These are phyloP conservation scores for Jordanella pulchra DNA, from an alignment of 2,797 vertebrate genomes.

Conservation along the genomic window DNA sequence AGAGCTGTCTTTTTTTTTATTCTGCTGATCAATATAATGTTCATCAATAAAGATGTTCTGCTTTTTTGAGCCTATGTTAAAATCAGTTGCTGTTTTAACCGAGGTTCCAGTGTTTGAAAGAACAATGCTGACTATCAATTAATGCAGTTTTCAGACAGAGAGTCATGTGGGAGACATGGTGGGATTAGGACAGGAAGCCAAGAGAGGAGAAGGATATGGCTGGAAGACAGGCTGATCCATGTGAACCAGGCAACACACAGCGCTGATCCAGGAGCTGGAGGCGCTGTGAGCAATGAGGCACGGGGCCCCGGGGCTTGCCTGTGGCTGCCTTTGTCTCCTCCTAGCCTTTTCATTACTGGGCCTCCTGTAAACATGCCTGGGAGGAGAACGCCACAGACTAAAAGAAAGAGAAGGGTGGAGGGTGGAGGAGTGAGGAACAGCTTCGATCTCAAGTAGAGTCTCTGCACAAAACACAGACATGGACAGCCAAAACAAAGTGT, in stretches of 20 bases:
- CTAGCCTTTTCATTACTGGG: conserved; percentile 78
- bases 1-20: conserved; percentile 28
- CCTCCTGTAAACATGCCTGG: conserved; percentile 71
- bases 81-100: conserved; percentile 28
- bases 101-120: conserved; percentile 28
- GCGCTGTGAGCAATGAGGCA: conserved; percentile 67
- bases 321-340: conserved; percentile 70
- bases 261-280: conserved; percentile 74
- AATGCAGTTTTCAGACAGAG: conserved; percentile 57
- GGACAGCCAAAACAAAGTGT: conserved; percentile 53
- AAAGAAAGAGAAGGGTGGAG: conserved; percentile 13
- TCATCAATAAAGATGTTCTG: conserved; percentile 17
- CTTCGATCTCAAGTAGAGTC: conserved; percentile 68
- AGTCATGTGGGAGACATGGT: conserved; percentile 48
- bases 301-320: conserved; percentile 74
- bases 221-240: conserved; percentile 73
- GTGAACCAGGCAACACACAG: conserved; percentile 73
- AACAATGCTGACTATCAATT: conserved; percentile 49
- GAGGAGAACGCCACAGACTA: conserved; percentile 55
- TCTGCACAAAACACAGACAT: conserved; percentile 59
- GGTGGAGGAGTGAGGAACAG: conserved; percentile 39
- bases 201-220: conserved; percentile 72
- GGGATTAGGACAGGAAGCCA: conserved; percentile 74
- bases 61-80: conserved; percentile 30
- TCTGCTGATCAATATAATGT: conserved; percentile 22